Conservation (phyloP, 2,113 vertebrate genomes). For the Egretta garzetta region DNA sequence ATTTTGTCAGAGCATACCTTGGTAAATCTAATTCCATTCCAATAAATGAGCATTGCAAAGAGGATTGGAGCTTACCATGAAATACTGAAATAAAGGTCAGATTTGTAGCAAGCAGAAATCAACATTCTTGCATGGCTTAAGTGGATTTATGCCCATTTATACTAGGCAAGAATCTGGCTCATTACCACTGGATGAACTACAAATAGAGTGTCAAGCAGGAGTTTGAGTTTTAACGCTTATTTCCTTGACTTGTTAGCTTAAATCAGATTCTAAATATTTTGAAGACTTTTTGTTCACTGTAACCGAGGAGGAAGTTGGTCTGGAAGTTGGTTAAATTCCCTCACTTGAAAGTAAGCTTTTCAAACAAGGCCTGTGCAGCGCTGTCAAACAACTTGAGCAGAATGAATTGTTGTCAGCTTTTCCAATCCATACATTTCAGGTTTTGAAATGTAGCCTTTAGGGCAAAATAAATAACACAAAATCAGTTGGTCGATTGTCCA, state of each 20-base stretch:
- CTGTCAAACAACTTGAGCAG: neutral
- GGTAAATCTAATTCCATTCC: conserved; percentile 30
- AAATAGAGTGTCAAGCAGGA: neutral
- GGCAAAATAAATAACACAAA: conserved; percentile 15
- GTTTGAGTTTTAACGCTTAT: neutral
- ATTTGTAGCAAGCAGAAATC: conserved; percentile 52
- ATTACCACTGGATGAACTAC: neutral
- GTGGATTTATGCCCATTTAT: conserved; percentile 13
- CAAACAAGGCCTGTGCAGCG: neutral
- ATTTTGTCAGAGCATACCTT: conserved; percentile 1
- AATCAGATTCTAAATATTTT: conserved; percentile 6
- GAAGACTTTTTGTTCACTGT: neutral
- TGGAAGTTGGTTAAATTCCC: neutral
- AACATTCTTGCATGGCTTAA: conserved; percentile 50
- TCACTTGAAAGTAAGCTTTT: neutral
- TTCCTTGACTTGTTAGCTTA: conserved; percentile 17
- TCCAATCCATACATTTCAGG: neutral
- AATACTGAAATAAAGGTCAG: conserved; percentile 27
- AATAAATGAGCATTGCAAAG: conserved; percentile 45
- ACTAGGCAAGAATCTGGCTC: conserved; percentile 9
- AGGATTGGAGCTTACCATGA: conserved; percentile 35
- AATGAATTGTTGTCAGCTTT: neutral
- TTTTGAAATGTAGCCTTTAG: conserved; percentile 19
- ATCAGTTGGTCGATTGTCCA: neutral
- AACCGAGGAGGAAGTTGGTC: neutral